These are phyloP conservation scores for Contarinia nasturtii DNA, from an alignment of 1,140 invertebrate genomes.

Conservation along the genomic window DNA sequence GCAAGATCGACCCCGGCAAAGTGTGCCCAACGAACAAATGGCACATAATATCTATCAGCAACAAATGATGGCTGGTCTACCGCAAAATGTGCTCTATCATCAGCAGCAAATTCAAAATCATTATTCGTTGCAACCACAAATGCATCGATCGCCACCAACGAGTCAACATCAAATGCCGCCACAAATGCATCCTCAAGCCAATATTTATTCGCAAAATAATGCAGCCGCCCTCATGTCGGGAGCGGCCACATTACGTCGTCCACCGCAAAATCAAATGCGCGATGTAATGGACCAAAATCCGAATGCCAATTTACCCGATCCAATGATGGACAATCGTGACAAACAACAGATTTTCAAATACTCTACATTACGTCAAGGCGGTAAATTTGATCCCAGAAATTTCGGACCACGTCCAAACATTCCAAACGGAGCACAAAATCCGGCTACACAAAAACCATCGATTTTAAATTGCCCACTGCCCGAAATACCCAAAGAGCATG, in stretches of 20 bases:
- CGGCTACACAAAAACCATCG: constrained; percentile 16
- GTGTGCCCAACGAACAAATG: too few species aligned
- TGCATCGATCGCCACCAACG: constrained; percentile 14
- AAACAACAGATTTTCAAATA: constrained; percentile 24
- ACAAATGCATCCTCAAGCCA: background rate
- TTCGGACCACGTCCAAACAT: too few species aligned
- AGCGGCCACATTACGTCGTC: background rate
- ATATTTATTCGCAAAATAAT: background rate
- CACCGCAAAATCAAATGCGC: background rate
- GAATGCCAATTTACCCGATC: constrained; percentile 12
- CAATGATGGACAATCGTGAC: constrained; percentile 20
- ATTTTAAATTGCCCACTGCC: constrained; percentile 23
- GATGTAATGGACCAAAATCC: constrained; percentile 13
- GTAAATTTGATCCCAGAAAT: constrained; percentile 20
- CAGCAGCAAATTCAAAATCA: background rate
- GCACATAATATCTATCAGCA: too few species aligned
- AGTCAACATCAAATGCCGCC: constrained; percentile 2
- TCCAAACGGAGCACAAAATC: too few species aligned
- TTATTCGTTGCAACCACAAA: constrained; percentile 3
- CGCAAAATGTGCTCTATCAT: background rate
- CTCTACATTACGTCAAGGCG: constrained; percentile 21
- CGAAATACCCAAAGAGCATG: constrained; percentile 22
- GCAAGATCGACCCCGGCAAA: constrained; percentile 4
- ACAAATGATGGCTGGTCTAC: too few species aligned
- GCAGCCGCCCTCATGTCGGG: background rate